phyloP scores from a whole-genome alignment of 2,888 invertebrate species.

The Drosophila crucigera region DNA sequence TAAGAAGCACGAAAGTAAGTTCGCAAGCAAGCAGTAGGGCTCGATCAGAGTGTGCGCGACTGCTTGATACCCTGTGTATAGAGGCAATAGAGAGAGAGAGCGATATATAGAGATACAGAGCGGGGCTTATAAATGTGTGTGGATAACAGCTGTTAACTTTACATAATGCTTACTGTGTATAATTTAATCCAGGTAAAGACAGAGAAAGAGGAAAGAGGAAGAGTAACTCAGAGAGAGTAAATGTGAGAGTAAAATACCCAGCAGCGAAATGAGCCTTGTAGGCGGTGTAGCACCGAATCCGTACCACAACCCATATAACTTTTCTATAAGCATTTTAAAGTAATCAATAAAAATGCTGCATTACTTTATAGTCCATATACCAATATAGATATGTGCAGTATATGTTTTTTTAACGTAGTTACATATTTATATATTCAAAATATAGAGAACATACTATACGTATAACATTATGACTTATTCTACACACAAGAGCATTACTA shows the following conservation, averaged over 20 bases:
- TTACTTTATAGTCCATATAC: background rate
- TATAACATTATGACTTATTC: background rate
- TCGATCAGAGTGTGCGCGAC: background rate
- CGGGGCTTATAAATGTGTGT: background rate
- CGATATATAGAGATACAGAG: background rate
- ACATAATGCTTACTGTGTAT: background rate
- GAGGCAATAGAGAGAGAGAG: background rate
- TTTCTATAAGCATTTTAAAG: background rate
- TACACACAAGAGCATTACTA: background rate
- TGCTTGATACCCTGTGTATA: background rate
- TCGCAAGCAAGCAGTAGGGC: background rate
- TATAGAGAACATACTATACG: background rate
- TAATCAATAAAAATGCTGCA: background rate
- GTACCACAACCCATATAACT: background rate
- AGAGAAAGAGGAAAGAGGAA: background rate
- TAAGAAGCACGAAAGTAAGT: conserved; percentile 77
- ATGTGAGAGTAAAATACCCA: background rate
- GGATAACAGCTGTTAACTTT: background rate
- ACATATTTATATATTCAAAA: background rate
- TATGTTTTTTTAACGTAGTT: background rate
- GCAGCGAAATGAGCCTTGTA: background rate
- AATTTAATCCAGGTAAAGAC: background rate
- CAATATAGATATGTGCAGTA: background rate
- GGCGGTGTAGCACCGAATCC: background rate
- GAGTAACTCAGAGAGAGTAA: background rate